Base-by-base conservation (phyloP, 2,888 invertebrate species). In the Nemotelus pantherinus region DNA sequence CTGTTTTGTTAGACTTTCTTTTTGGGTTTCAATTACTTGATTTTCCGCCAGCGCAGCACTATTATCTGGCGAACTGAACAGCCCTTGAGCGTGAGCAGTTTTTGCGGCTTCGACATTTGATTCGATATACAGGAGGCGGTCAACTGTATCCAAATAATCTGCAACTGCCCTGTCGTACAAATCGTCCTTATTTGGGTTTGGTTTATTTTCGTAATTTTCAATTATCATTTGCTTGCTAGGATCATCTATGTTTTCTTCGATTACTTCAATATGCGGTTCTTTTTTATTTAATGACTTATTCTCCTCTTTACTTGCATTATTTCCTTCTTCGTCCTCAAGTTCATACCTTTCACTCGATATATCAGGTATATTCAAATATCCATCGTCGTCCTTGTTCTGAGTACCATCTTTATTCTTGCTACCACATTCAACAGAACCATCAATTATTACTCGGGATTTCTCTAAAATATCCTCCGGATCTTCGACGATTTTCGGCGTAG, bases 401-500 rank as follows among this genome's bases (percentile, higher is more conserved):
- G 2, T 39, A 25, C 9, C 6, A 39, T 53, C n/a, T 39, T 5
- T 9, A 47, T 47, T 2, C 2, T 2, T 47, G 25, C 5, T 3
- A 45, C 4, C n/a, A 25, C 45, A 25, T n/a, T 43, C 44, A 2
- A 47, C n/a, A 3, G n/a, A 4, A 25, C 48, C 58, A 4, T 47
- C 44, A 7, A 58, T 3, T 39, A 71, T 5, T 43, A n/a, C n/a
- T n/a, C 57, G 43, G 1, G 71, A 55, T 6, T 48, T 43, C 41
- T 60, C 74, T 9, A 74, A 25, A 6, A 74, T 63, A 55, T 63
- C 63, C 39, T 74, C 74, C 3, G 48, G 41, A 39, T 6, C 39
- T 63, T 74, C 74, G 3, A 53, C 3, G 3, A 44, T 4, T 43
- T 44, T 44, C 25, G 9, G 57, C 3, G 10, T 10, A 3, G 47